A percentile compares a stretch with the other conserved stretches of the same genome.
These are phyloP conservation scores for Lycopodina hypogea DNA, from an alignment of 37 sponge, comb jelly and placozoan genomes.

Conservation along the genomic window DNA sequence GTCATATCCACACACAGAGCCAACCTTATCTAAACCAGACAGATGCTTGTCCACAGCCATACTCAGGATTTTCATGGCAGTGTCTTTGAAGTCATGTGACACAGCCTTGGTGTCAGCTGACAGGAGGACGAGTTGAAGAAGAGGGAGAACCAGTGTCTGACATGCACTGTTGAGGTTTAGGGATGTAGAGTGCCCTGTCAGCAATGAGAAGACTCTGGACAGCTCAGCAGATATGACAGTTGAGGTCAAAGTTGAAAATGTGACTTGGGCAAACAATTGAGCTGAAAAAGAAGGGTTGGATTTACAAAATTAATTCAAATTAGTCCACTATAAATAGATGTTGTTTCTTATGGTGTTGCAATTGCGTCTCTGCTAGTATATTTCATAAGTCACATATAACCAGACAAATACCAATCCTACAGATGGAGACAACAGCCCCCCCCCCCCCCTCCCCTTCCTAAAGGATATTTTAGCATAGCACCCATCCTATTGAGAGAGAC, in stretches of 20 bases:
- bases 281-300: background rate
- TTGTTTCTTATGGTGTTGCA: too few relatives aligned
- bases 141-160: conserved; percentile 24
- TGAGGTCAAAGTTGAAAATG: conserved; percentile 17
- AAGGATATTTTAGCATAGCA: too few relatives aligned
- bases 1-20: background rate
- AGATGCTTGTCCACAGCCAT: background rate
- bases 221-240: background rate
- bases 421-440: too few relatives aligned
- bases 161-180: conserved; percentile 6
- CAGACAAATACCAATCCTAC: too few relatives aligned
- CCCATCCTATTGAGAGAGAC: too few relatives aligned
- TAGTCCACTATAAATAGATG: background rate
- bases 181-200: conserved; percentile 1
- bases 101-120: conserved; percentile 4
- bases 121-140: conserved; percentile 18
- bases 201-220: conserved; percentile 4
- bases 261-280: conserved; percentile 15
- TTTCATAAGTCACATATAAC: too few relatives aligned
- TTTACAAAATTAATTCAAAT: background rate
- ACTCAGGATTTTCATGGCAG: conserved; percentile 11
- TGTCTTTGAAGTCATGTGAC: conserved; percentile 20
- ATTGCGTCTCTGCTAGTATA: too few relatives aligned
- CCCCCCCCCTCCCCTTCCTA: too few relatives aligned
- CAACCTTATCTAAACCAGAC: background rate